These are phyloP conservation scores for Thaumatotibia leucotreta DNA, from an alignment of 1,140 invertebrate species.

Conservation along the genomic window DNA sequence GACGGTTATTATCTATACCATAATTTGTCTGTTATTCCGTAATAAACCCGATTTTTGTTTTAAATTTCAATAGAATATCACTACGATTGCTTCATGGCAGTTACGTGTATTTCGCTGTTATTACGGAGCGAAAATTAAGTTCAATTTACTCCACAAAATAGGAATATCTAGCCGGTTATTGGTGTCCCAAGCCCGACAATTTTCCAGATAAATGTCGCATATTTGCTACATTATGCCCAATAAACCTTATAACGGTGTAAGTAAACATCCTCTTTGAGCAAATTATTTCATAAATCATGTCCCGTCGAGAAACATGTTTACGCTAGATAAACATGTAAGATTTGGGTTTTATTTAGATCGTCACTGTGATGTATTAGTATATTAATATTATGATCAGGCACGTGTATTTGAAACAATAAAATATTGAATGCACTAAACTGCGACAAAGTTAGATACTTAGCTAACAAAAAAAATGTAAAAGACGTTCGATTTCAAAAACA, in stretches of 20 bases:
- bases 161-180: background rate
- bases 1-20: too few relatives aligned
- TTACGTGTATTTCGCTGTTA: too few relatives aligned
- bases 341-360: background rate
- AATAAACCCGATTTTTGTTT: too few relatives aligned
- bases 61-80: too few relatives aligned
- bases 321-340: background rate
- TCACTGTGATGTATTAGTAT: background rate
- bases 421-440: too few relatives aligned
- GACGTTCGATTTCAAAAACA: too few relatives aligned
- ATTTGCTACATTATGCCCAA: background rate
- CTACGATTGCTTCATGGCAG: too few relatives aligned
- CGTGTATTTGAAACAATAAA: too few relatives aligned
- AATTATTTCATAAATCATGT: background rate
- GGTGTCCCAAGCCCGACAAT: background rate
- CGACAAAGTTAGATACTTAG: too few relatives aligned
- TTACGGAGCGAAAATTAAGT: background rate
- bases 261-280: background rate
- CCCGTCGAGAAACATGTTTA: background rate
- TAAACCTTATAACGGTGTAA: background rate
- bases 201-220: background rate
- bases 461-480: too few relatives aligned
- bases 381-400: background rate
- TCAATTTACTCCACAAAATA: background rate
- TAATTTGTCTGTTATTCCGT: too few relatives aligned